Evolutionary conservation across 2,113 vertebrate genomes (phyloP), one percentile per base, ranked within the genome.

Genomic region (Ancistrus triradiatus): DNA sequence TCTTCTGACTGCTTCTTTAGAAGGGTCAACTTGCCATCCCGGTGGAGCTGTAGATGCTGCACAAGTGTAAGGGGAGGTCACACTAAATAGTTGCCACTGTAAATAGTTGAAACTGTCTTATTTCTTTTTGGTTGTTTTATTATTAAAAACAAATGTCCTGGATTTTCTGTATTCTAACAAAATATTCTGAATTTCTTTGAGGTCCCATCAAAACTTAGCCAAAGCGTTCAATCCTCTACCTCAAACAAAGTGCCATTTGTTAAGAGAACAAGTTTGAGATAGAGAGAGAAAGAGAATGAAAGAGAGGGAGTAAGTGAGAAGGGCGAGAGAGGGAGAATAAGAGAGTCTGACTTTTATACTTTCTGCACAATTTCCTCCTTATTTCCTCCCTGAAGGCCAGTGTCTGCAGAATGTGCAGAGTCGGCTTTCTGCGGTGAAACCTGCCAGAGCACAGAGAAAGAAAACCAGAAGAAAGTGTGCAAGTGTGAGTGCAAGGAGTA

Each of bases 351-450:
- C 75, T 83, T 87, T 87, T 73, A 86, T 85, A 87, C 83, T 87
- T 86, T 88, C 83, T 84, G 87, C 86, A 84, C 81, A 83, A 87
- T 88, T 89, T 89, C 87, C 87, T 88, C 78, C 83, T 80, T 82
- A 84, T 88, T 89, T 89, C 86, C 87, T 89, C 86, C 87, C 86
- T 64, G 71, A 83, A 87, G 87, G 82, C 84, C 78, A 77, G 80
- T 64, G 86, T 89, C 87, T 89, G 77, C 80, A 86, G 80, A 89
- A 89, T 88, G 84, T 89, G 87, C 86, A 80, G 85, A 84, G 83
- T 88, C 53, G 79, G 85, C 82, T 83, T 88, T 89, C 84, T 82
- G 68, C 77, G 65, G 57, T 74, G 77, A 73, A 79, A 84, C 78
- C 79, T 81, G 85, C 83, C 83, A 87, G 74, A 80, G 70, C 14